Evolutionary conservation across 2,888 invertebrate genomes (phyloP), one percentile per base, ranked within the genome.

Genomic region (Caenorhabditis plicata): DNA sequence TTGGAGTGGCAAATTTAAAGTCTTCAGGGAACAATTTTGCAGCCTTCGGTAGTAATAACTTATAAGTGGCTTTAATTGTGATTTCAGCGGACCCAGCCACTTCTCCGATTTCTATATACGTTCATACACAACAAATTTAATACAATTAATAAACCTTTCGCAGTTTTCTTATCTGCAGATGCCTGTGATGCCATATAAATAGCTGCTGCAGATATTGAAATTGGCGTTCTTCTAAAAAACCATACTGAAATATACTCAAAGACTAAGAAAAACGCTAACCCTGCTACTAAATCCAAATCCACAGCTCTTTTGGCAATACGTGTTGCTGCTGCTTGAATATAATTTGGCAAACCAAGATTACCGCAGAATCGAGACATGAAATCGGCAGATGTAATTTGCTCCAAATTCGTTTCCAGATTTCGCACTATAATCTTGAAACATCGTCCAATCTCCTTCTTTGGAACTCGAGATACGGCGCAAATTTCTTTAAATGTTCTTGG

Each of bases 161-260:
- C 93, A 65, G 91, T 90, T 74, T 90, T 88, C 81, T 95, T 91
- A 74, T 91, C 91, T 0, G 92, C 92, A 0, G 94, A 92, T 78
- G 88, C 90, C 84, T 93, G 95, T 13, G 94, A 94, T 2, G 98
- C 96, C 96, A 98, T 96, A 80, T 96, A 98, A 79, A 98, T 99
- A 47, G 98, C 95, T 41, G 98, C 96, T 7, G 98, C 98, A 0
- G 98, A 94, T 1, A 98, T 94, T 0, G 96, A 96, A 67, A 98
- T 95, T 0, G 98, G 98, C 51, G 95, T 95, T 77, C 96, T 87
- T 5, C 85, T 85, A 74, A 26, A 81, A 70, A 4, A n/a, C n/a
- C n/a, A n/a, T n/a, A n/a, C 2, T 3, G 3, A 17, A 3, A 32
- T 33, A 7, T 32, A 7, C 17, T 32, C 7, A 27, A n/a, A 27